Evolutionary conservation across 1,140 invertebrate species (phyloP), one percentile per base, ranked within the genome.

Genomic region (Pseudomyrmex cubaensis): DNA sequence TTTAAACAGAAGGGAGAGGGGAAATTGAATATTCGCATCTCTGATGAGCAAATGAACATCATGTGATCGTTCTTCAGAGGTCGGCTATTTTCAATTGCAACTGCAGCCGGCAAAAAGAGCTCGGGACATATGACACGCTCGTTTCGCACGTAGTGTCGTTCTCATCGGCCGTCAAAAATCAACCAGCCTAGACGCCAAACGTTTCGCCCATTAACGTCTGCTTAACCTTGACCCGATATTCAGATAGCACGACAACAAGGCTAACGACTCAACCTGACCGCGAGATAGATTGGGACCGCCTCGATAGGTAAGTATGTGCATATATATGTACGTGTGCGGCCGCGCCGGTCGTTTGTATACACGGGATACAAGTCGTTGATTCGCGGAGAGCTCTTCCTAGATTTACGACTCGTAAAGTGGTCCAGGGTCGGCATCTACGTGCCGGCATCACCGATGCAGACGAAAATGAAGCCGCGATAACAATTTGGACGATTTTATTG

Each of bases 191-290:
- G 35, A 10, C 63, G 66, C 64, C 72, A 52, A 80, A 84, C 63
- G 62, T 83, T 86, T 35, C 35, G 52, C 59, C 76, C 56, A 74
- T 82, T 85, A 78, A 72, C n/a, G 35, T 72, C 35, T 52, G n/a
- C n/a, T 35, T 75, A 88, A 87, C 87, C 87, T 87, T 87, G 86
- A 88, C 87, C 87, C 46, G 61, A 74, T 88, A 88, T 88, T 88
- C 67, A 59, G 20, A 75, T 85, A 88, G 87, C 62, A 83, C 44
- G 50, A 35, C 25, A 69, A 46, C 86, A 88, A 88, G 87, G 87
- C 72, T 83, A 17, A 82, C 83, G 77, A 63, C 67, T 88, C 83
- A 70, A 85, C 87, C 82, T 87, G 86, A 82, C 83, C 57, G 35
- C 5, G 73, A 77, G 85, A n/a, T 88, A 85, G 50, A 87, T 82